Percentiles rank a stretch among this genome's conserved stretches.
phyloP scores from a whole-genome alignment of 53 echinoderm and acorn worm genomes.

The Henricia sp. region DNA sequence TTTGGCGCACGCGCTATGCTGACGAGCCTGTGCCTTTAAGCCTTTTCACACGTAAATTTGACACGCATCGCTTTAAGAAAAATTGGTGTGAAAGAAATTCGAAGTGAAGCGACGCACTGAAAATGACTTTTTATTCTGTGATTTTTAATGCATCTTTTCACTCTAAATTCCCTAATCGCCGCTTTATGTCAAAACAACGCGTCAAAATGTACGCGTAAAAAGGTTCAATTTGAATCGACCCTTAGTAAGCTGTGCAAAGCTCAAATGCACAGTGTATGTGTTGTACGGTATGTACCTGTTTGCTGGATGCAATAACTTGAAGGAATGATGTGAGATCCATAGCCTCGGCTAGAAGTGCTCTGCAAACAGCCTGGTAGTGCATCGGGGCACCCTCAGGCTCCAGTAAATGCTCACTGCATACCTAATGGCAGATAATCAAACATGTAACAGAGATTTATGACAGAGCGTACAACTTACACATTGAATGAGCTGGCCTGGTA shows the following conservation, averaged over 20 bases:
- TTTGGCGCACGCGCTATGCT: no score
- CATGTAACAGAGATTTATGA: not conserved
- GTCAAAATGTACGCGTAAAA: no score
- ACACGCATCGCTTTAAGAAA: no score
- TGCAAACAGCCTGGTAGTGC: slow-evolving; percentile 97
- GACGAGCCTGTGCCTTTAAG: no score
- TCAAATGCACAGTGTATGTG: not conserved
- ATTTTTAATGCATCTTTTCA: no score
- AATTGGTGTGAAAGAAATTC: no score
- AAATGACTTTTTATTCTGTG: no score
- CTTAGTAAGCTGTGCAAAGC: not conserved
- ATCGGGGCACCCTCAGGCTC: slow-evolving; percentile 73
- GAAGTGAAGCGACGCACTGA: no score
- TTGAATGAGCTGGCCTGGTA: not conserved
- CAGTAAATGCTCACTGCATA: slow-evolving; percentile 77
- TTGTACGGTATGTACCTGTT: slow-evolving; percentile 65
- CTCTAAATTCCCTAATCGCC: no score
- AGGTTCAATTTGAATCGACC: no score
- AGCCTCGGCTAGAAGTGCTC: slow-evolving; percentile 85
- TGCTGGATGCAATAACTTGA: slow-evolving; percentile 78
- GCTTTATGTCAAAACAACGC: no score
- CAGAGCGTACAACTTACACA: not conserved
- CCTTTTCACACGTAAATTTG: no score
- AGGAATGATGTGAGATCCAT: slow-evolving; percentile 92
- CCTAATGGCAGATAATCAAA: slow-evolving; percentile 37